Evolutionary conservation across 2,888 invertebrate species (phyloP), one percentile per base, ranked within the genome.

Genomic region (Drosophila helvetica): DNA sequence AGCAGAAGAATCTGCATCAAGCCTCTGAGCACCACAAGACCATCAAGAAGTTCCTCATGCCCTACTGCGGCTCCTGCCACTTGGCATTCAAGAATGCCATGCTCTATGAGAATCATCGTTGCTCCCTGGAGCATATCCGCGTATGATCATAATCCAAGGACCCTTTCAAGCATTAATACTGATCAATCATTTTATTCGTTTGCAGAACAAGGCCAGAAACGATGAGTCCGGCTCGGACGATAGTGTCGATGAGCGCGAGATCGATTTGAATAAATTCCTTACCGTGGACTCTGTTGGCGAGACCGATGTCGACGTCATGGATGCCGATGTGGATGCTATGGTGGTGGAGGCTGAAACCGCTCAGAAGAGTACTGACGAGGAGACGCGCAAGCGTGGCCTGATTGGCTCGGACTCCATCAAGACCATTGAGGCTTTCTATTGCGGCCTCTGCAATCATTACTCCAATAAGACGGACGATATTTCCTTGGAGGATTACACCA

Each of bases 221-320:
- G 92, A 91, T 66, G 94, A 94, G 50, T 94, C 93, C 18, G 90
- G 91, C 17, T 93, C 93, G 17, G 95, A 93, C 60, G 94, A 93
- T 68, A 96, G 95, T 22, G 93, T 93, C 9, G 95, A 95, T 79
- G 95, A 95, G 75, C 95, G 95, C 91, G 95, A 95, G 90, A 94
- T 96, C 5, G 96, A 96, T 92, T 93, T 97, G 76, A 96, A 96
- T 78, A 96, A 96, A 89, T 97, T 96, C 89, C 96, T 96, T 93
- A 96, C 97, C 0, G 94, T 97, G n/a, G 97, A 97, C 92, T 96
- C 97, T 3, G 96, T 97, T 33, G 97, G 97, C 8, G 96, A 96
- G 91, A 96, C 96, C 25, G 96, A 96, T 92, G 88, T 90, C 57
- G 92, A 92, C 91, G 86, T 79, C 30, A 74, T 88, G 71, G 87